Evolutionary conservation across 2,888 invertebrate species (phyloP), one percentile per base, ranked within the genome.

Genomic region (Drosophila barbarae): DNA sequence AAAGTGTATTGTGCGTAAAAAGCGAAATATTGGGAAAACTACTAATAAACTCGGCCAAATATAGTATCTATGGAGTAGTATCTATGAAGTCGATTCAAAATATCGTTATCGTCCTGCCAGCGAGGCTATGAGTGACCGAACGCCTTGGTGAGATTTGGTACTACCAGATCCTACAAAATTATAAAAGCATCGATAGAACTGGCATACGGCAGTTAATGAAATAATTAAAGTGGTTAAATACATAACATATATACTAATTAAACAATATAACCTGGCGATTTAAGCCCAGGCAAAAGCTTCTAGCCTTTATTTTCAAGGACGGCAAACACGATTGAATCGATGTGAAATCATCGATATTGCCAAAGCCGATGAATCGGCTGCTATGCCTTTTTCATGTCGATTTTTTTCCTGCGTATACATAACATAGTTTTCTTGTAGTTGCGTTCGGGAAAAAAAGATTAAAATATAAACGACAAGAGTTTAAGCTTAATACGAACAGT

Each of bases 361-460:
- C 10, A 8, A 9, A 15, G 8, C 8, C 35, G 35, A 36, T 36
- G 8, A 8, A 15, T 15, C n/a, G 35, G n/a, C 35, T 15, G n/a
- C 35, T 15, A 8, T 15, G 2, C n/a, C 35, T 15, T 36, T 36
- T n/a, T 36, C 35, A 36, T 36, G n/a, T 39, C 39, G 28, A 44
- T 55, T 46, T 60, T 32, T 60, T 46, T 56, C 39, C 46, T 56
- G 35, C 26, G 46, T 60, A 35, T 57, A 56, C 46, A 36, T 57
- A 56, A 46, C 44, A 23, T 59, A 56, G 41, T 56, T 51, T 51
- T 49, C 15, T 13, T 54, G 51, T 51, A 36, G 51, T 56, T 51
- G 55, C 51, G 30, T 51, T 12, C 30, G 13, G 18, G 18, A 36
- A 51, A 51, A 51, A 51, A 56, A 46, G 12, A 30, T 32, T 38